Conservation (phyloP, 2,888 invertebrate species). For the Embidobia sp. region DNA sequence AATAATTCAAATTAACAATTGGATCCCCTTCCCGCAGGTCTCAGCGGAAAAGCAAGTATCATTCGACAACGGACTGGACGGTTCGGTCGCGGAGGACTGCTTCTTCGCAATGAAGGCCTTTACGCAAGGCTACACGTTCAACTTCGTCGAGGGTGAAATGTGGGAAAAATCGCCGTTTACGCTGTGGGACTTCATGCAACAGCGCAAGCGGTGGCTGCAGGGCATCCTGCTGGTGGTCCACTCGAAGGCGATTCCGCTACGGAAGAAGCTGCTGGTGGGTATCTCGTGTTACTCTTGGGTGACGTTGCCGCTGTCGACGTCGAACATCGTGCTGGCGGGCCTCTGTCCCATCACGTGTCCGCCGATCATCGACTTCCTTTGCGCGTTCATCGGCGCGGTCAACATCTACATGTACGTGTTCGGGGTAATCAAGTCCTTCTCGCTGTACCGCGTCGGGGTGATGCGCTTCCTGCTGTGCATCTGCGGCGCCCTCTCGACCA, state of each 20-base stretch:
- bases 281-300: conserved; percentile 98
- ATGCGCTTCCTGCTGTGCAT: conserved; percentile 90
- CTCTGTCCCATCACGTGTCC: conserved; percentile 94
- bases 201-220: conserved; percentile 97
- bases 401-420: conserved; percentile 99
- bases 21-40: conserved; percentile 83
- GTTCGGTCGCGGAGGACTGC: conserved; percentile 99
- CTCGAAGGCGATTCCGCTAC: conserved; percentile 90
- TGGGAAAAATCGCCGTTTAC: conserved; percentile 99
- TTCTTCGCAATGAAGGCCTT: conserved; percentile 98
- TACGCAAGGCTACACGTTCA: conserved; percentile 94
- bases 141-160: conserved; percentile 99
- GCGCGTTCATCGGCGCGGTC: conserved; percentile 95
- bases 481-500: conserved; percentile 92
- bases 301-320: conserved; percentile 95
- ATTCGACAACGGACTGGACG: conserved; percentile 97
- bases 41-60: conserved; percentile 95
- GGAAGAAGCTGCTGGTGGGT: conserved; percentile 90
- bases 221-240: conserved; percentile 94
- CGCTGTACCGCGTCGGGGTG: conserved; percentile 92
- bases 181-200: conserved; percentile 96
- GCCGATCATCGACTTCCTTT: conserved; percentile 90
- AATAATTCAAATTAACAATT: too few species aligned
- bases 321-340: conserved; percentile 92
- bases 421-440: conserved; percentile 98